Evolutionary conservation across 2,888 invertebrate genomes (phyloP).

Genomic region (Epinotia ramella): DNA sequence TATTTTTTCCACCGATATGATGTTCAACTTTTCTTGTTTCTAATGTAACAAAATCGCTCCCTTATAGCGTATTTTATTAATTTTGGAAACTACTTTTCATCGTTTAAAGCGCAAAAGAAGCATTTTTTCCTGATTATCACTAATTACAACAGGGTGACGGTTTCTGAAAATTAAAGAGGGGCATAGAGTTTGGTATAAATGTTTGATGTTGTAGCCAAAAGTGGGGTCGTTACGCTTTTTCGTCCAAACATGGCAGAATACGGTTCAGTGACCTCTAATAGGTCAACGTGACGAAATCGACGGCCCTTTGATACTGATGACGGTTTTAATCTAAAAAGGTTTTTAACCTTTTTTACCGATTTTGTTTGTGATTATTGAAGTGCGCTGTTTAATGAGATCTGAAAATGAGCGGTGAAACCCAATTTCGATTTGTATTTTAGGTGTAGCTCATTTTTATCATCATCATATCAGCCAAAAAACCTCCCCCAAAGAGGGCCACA

Average conservation of each 20-base stretch:
- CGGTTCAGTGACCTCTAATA: conserved; percentile 74
- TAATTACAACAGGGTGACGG: conserved; percentile 72
- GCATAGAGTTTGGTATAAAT: conserved; percentile 17
- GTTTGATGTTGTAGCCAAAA: neutral
- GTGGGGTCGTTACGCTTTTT: conserved; percentile 2
- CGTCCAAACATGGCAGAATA: neutral
- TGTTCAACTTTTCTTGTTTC: no score
- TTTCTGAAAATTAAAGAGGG: conserved; percentile 65
- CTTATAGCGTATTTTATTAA: conserved; percentile 24
- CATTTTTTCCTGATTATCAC: conserved; percentile 73
- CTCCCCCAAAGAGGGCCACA: no score
- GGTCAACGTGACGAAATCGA: conserved; percentile 61
- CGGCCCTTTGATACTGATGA: conserved; percentile 53
- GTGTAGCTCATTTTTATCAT: no score
- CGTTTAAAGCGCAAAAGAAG: conserved; percentile 64
- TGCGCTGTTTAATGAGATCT: conserved; percentile 37
- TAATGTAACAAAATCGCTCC: neutral
- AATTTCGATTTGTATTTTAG: neutral
- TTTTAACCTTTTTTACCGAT: conserved; percentile 27
- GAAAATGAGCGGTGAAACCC: conserved; percentile 1
- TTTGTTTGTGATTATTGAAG: conserved; percentile 41
- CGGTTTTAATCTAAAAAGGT: conserved; percentile 43
- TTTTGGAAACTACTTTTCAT: conserved; percentile 55
- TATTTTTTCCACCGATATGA: no score
- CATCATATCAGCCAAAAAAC: no score